Evolutionary conservation across 2,797 vertebrate species (phyloP).

Genomic region (Gymnoscopelus braueri): DNA sequence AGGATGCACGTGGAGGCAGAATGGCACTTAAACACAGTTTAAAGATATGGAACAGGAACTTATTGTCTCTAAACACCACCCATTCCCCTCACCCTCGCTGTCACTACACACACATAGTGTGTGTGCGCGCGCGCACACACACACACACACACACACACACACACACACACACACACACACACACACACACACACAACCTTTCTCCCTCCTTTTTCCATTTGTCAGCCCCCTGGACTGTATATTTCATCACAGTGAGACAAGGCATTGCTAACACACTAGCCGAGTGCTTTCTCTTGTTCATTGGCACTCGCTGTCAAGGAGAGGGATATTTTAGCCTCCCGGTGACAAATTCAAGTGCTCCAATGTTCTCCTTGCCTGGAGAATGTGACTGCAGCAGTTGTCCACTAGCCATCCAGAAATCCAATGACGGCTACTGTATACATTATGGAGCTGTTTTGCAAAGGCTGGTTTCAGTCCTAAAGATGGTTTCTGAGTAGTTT

Average conservation of each 20-base stretch:
- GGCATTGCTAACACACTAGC: slow-evolving; percentile 46
- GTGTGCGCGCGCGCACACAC: not conserved
- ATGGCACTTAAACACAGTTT: slow-evolving; percentile 7
- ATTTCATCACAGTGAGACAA: slow-evolving; percentile 59
- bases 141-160: not conserved
- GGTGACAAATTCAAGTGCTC: slow-evolving; percentile 58
- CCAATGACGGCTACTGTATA: not conserved
- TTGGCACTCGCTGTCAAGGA: slow-evolving; percentile 48
- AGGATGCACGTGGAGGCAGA: no score
- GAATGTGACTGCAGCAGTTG: slow-evolving; percentile 45
- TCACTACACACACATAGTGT: no score
- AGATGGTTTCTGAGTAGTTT: slow-evolving; percentile 9
- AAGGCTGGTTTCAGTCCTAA: not conserved
- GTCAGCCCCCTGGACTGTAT: slow-evolving; percentile 46
- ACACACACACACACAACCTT: slow-evolving; percentile 16
- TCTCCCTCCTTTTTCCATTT: slow-evolving; percentile 34
- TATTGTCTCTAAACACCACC: no score
- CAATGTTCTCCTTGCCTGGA: slow-evolving; percentile 48
- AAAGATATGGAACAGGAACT: no score
- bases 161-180: slow-evolving; percentile 9
- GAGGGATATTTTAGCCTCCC: slow-evolving; percentile 34
- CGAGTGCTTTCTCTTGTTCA: slow-evolving; percentile 70
- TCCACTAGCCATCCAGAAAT: slow-evolving; percentile 20
- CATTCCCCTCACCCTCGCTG: no score
- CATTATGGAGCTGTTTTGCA: not conserved